Evolutionary conservation across 1,140 invertebrate genomes (phyloP).

Genomic region (Hydropsyche tenuis): DNA sequence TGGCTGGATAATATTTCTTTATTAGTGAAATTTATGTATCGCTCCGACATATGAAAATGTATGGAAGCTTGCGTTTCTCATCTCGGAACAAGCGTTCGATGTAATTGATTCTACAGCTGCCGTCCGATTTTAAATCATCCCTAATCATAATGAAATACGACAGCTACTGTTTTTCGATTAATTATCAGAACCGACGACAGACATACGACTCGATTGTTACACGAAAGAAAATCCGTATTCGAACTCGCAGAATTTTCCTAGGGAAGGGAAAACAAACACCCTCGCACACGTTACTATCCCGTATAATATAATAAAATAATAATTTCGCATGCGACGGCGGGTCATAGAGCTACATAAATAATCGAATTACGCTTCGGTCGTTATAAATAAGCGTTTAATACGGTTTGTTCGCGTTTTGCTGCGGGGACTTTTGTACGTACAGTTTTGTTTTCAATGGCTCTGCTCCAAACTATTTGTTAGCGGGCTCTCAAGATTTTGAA

Average conservation of each 20-base stretch:
- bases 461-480: slow-evolving; percentile 48
- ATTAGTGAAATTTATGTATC: too few species aligned
- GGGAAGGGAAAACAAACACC: neutral
- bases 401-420: slow-evolving; percentile 17
- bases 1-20: too few species aligned
- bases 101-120: slow-evolving; percentile 18
- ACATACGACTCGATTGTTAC: neutral
- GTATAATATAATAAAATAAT: neutral
- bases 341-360: slow-evolving; percentile 24
- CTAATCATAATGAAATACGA: neutral
- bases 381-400: slow-evolving; percentile 29
- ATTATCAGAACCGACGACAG: neutral
- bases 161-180: neutral
- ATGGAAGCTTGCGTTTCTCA: slow-evolving; percentile 13
- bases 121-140: neutral
- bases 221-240: neutral
- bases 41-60: too few species aligned
- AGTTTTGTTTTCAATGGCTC: slow-evolving; percentile 49
- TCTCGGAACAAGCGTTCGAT: slow-evolving; percentile 18
- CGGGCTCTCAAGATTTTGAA: slow-evolving; percentile 37
- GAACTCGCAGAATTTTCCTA: neutral
- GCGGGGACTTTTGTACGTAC: neutral
- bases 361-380: slow-evolving; percentile 15
- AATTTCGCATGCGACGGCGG: slow-evolving; percentile 6
- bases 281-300: neutral